Evolutionary conservation across 2,113 vertebrate genomes (phyloP), one percentile per base, ranked within the genome.

Genomic region (Phaetusa simplex): DNA sequence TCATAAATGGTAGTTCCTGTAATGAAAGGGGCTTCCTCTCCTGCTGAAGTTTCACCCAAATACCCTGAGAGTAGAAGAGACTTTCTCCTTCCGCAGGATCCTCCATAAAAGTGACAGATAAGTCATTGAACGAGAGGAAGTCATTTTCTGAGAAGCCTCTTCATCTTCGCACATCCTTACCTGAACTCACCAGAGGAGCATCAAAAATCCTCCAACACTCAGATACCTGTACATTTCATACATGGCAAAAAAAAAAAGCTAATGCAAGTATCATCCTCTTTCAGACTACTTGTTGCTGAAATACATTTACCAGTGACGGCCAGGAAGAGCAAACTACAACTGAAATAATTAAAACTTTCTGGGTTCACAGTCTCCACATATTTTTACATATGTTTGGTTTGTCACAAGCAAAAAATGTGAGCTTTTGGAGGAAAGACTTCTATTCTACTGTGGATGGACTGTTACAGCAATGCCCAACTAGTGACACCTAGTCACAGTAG

Each of bases 371-470:
- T 70, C 5, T 93, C 16, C 27, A 56, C 6, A 2, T 53, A 15
- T 42, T 78, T 83, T 88, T 61, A 30, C 5, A 1, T 20, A 36
- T 2, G 1, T 56, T 71, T 67, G 2, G 32, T 84, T 70, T 12
- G 4, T n/a, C 45, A 73, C 14, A 79, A 56, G 32, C 10, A 78
- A 73, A 49, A n/a, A 2, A 21, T 20, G 12, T 2, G 32, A 15
- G 19, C 14, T 73, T 89, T 26, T 88, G 30, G 17, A 76, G 17
- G 43, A 77, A 58, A 62, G 24, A 20, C 10, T 58, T 93, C 29
- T 67, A 2, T 56, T 80, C 16, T 52, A 1, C 13, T 70, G 3
- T 3, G 3, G 26, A 26, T 1, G 1, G 34, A 49, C 40, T 49
- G 11, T 36, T 43, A 65, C 13, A 80, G 8, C 34, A 27, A 30